phyloP scores from a whole-genome alignment of 2,797 vertebrate species.

The Linurgus olivaceus region DNA sequence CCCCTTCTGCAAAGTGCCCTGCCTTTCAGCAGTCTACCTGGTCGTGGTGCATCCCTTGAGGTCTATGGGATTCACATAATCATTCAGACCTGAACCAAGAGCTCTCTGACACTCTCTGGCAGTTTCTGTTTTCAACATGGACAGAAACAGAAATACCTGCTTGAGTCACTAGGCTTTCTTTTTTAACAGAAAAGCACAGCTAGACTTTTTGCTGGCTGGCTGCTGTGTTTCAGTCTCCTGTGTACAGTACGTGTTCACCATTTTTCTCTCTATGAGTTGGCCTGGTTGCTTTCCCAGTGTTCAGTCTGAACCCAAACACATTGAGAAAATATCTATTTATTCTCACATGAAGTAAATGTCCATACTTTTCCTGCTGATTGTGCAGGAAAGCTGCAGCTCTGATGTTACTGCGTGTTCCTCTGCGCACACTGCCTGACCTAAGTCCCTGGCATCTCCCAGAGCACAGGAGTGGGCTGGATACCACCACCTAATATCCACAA shows the following conservation, averaged over 20 bases:
- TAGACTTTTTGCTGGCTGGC: not conserved
- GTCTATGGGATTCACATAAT: not conserved
- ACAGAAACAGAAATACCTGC: not conserved
- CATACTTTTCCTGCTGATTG: not conserved
- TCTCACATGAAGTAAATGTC: not conserved
- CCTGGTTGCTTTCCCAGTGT: not conserved
- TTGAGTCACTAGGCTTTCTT: constrained; percentile 19
- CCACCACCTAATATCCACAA: not conserved
- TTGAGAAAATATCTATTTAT: constrained; percentile 29
- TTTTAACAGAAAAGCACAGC: not conserved
- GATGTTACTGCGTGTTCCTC: not conserved
- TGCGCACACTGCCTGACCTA: not conserved
- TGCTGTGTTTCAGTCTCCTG: not conserved
- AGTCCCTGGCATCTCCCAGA: not conserved
- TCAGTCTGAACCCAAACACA: not conserved
- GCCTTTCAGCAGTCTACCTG: not conserved
- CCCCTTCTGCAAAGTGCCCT: not conserved
- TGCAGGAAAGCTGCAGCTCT: not conserved
- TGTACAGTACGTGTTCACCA: not conserved
- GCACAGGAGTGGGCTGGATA: not conserved
- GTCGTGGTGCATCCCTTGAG: not conserved
- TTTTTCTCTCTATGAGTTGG: not conserved
- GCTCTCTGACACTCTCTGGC: not conserved
- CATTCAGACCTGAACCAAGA: not conserved
- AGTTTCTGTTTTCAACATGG: not conserved